Evolutionary conservation across 2,113 vertebrate species (phyloP).

Genomic region (Murina feae): DNA sequence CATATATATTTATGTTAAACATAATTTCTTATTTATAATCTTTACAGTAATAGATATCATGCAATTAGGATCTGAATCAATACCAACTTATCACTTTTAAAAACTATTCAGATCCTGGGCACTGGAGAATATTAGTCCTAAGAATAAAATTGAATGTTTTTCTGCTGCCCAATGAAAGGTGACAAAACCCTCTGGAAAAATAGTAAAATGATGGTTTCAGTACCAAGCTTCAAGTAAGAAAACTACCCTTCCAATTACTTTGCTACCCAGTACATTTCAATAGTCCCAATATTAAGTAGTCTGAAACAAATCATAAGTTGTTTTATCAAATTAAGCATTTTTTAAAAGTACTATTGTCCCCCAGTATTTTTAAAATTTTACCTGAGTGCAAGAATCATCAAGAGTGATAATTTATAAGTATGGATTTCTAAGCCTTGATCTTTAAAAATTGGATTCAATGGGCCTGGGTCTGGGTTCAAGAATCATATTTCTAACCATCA

Average conservation of each 20-base stretch:
- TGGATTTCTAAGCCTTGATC: background rate
- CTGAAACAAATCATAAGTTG: background rate
- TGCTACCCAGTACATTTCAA: background rate
- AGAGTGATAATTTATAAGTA: background rate
- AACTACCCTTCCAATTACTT: background rate
- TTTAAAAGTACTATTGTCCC: background rate
- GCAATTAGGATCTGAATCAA: slow-evolving; percentile 48
- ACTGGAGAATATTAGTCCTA: background rate
- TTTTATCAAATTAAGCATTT: background rate
- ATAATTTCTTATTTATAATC: background rate
- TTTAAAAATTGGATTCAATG: background rate
- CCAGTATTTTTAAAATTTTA: background rate
- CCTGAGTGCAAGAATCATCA: background rate
- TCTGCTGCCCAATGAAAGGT: background rate
- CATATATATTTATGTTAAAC: background rate
- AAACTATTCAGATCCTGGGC: slow-evolving; percentile 41
- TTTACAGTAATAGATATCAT: background rate
- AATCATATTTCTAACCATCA: background rate
- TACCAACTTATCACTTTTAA: slow-evolving; percentile 55
- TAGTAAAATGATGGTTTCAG: background rate
- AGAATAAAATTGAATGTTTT: background rate
- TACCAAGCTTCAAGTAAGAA: background rate
- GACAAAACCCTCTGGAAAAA: background rate
- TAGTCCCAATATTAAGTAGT: background rate
- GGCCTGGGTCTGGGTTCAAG: background rate